Evolutionary conservation across 2,888 invertebrate species (phyloP), one percentile per base, ranked within the genome.

Genomic region (Drosophila bunnanda): DNA sequence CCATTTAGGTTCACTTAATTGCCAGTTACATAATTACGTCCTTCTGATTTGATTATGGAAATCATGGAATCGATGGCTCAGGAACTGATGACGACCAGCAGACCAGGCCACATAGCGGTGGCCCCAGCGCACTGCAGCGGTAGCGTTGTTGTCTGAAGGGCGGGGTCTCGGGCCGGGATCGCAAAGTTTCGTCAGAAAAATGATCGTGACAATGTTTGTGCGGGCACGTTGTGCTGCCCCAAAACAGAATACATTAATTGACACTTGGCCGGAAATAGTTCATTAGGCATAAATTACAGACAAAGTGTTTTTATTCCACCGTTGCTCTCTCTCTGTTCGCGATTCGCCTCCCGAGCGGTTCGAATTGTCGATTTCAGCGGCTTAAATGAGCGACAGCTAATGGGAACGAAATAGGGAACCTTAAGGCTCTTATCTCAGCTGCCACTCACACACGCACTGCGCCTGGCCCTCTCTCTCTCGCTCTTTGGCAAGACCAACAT

Each of bases 241-340:
- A 76, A 76, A 60, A 78, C 89, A 88, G 87, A 89, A 89, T 86
- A 89, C 77, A 86, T 86, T 86, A 86, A 86, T 86, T 86, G 85
- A 86, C 85, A 86, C 85, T 86, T 86, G 90, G 85, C 89, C 85
- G 85, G 85, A 86, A 86, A 86, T 89, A 89, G 90, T 86, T 86
- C 85, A 86, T 86, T 86, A 86, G 90, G 85, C 85, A 86, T 86
- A 86, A 89, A 86, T 89, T 89, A 89, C 83, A 88, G 88, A 89
- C 86, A 89, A 89, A 88, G 83, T 80, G 74, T 74, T 67, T 66
- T 57, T 46, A 46, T 76, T 58, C 48, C 32, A 43, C 39, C 52
- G 36, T 43, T 48, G 43, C 32, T 62, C 54, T 25, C 54, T 25
- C 25, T 64, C 46, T 75, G 69, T 81, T 79, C 38, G 85, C 88